Evolutionary conservation across 1,140 invertebrate genomes (phyloP), one percentile per base, ranked within the genome.

Genomic region (Trachelipus rathkii): DNA sequence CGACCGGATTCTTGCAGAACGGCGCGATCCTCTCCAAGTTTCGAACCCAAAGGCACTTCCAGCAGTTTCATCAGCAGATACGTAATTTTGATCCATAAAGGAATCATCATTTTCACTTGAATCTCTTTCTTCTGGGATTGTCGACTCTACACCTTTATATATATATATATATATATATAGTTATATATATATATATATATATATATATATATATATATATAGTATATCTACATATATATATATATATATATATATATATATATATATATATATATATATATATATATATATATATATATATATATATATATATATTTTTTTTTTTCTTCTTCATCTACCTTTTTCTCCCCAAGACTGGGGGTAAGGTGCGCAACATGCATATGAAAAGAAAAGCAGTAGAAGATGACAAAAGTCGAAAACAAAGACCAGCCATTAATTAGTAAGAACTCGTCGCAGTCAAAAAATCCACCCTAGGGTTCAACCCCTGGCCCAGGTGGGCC

Each of bases 11-110:
- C 73, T 24, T n/a, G 73, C 73, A 2, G 73, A 75, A 24, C 73
- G 50, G 68, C 73, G 19, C 73, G 50, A 66, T 75, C 73, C 23
- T 75, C 73, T 10, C 73, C 73, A 11, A 75, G 43, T 33, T 44
- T 66, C 23, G 73, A 75, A 9, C 73, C 73, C 13, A 75, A 44
- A 21, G 73, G 73, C 53, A 75, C 73, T 44, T 75, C 50, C n/a
- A n/a, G n/a, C n/a, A 10, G 50, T 60, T 19, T 19, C 50, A 13
- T 60, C 50, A 4, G 11, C 11, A 19, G 19, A 15, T 13, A 19
- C 11, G 8, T 15, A 60, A 60, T 13, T 60, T 13, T 13, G 50
- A 60, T 60, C 50, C 11, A 19, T 19, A 19, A 60, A 60, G 1
- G 50, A 19, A 60, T 60, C 50, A 2, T 60, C 50, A 19, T 60